Percentiles rank a stretch among this genome's conserved stretches.
These are phyloP conservation scores for Halichoeres trimaculatus DNA, from an alignment of 2,113 vertebrate genomes.

Conservation along the genomic window DNA sequence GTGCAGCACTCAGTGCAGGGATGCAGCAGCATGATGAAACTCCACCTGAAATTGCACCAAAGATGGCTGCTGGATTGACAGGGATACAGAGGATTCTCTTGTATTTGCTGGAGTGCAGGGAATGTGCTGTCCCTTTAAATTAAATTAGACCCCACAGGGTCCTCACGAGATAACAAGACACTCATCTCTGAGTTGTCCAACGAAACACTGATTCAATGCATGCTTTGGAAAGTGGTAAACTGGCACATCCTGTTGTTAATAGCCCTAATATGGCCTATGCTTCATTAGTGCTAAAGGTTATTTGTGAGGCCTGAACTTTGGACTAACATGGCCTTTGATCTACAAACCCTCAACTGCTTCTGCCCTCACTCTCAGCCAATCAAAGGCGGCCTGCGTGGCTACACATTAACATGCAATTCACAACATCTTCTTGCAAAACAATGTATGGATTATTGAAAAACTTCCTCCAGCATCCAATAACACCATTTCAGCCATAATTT, in stretches of 20 bases:
- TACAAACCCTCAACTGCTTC: constrained; percentile 36
- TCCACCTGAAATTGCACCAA: constrained; percentile 63
- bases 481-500: too few relatives aligned
- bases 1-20: neutral
- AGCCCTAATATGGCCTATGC: neutral
- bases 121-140: constrained; percentile 62
- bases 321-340: constrained; percentile 62
- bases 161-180: constrained; percentile 54
- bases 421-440: constrained; percentile 13
- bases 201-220: neutral
- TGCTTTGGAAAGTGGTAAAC: neutral
- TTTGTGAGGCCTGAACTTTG: constrained; percentile 74
- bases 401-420: constrained; percentile 67
- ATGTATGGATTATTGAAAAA: neutral
- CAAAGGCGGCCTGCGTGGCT: constrained; percentile 57
- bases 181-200: neutral
- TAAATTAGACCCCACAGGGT: constrained; percentile 63
- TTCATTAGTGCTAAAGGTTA: neutral
- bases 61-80: constrained; percentile 70
- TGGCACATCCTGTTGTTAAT: neutral
- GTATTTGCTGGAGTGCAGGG: constrained; percentile 6
- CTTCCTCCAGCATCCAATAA: neutral
- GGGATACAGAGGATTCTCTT: constrained; percentile 20
- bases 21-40: constrained; percentile 52
- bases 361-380: constrained; percentile 70